Evolutionary conservation across 2,888 invertebrate genomes (phyloP).

Genomic region (Calameuta pallipes): DNA sequence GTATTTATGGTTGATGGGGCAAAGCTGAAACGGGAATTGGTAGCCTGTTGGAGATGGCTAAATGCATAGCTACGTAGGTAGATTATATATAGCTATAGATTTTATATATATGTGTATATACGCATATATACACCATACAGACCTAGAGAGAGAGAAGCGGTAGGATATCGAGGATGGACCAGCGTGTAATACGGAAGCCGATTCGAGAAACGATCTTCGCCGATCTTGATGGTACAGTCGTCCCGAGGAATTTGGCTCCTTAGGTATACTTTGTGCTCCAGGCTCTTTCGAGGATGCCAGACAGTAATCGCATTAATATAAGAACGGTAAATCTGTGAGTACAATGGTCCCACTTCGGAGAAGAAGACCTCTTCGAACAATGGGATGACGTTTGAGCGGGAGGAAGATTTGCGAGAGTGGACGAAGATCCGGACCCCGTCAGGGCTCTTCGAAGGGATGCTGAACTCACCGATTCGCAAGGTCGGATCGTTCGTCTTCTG

Average conservation of each 20-base stretch:
- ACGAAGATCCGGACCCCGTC: background rate
- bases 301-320: slow-evolving; percentile 60
- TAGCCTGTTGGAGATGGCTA: slow-evolving; percentile 8
- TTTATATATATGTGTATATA: background rate
- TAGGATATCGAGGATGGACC: slow-evolving; percentile 32
- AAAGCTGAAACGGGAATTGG: slow-evolving; percentile 36
- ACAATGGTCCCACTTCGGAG: slow-evolving; percentile 40
- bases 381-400: background rate
- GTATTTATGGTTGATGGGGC: slow-evolving; percentile 56
- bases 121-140: background rate
- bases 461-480: background rate
- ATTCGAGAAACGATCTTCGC: slow-evolving; percentile 26
- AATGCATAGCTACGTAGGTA: background rate
- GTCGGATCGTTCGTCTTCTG: too few relatives aligned
- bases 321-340: slow-evolving; percentile 55
- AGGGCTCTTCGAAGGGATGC: background rate
- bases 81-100: background rate
- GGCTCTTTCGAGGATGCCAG: slow-evolving; percentile 33
- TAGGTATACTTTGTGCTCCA: slow-evolving; percentile 31
- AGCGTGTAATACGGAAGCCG: slow-evolving; percentile 14
- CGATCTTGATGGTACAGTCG: slow-evolving; percentile 25
- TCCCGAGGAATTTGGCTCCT: slow-evolving; percentile 15
- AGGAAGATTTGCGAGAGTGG: background rate
- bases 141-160: background rate
- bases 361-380: slow-evolving; percentile 30